Conservation (phyloP, 2,888 invertebrate genomes). For the Lasioglossum figueresi region DNA sequence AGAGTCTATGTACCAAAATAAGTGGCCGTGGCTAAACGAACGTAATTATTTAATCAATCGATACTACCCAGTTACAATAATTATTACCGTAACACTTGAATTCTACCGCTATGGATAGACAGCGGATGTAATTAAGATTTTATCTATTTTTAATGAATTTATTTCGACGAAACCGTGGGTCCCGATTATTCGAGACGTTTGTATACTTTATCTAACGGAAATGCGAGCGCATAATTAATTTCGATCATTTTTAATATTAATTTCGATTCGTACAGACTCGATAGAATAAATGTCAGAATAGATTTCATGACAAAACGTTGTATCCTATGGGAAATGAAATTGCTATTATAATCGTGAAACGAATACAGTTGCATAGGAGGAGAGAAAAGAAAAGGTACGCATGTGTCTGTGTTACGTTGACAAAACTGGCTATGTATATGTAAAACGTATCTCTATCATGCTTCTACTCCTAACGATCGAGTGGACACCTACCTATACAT, state of each 20-base stretch:
- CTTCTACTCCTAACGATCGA: conserved; percentile 22
- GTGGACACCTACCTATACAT: conserved; percentile 40
- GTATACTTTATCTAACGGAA: conserved; percentile 19
- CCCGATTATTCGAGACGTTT: neutral
- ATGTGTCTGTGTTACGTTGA: conserved; percentile 21
- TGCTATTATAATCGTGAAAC: conserved; percentile 8
- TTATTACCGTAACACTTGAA: conserved; percentile 15
- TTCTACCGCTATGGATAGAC: conserved; percentile 27
- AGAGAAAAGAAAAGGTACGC: neutral
- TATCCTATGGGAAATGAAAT: conserved; percentile 25
- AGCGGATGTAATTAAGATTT: conserved; percentile 4
- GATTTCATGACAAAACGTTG: conserved; percentile 7
- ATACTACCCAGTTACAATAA: neutral
- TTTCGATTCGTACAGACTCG: neutral
- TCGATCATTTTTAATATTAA: neutral
- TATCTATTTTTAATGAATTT: neutral
- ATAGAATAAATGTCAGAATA: neutral
- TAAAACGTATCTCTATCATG: conserved; percentile 5
- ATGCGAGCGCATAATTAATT: conserved; percentile 23
- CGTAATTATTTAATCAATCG: neutral
- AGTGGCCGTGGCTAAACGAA: neutral
- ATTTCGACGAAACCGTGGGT: neutral
- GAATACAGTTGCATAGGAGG: neutral
- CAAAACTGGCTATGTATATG: neutral
- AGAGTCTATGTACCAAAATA: conserved; percentile 14